Evolutionary conservation across 2,888 invertebrate species (phyloP), one percentile per base, ranked within the genome.

Genomic region (Tromatobia lineatoria): DNA sequence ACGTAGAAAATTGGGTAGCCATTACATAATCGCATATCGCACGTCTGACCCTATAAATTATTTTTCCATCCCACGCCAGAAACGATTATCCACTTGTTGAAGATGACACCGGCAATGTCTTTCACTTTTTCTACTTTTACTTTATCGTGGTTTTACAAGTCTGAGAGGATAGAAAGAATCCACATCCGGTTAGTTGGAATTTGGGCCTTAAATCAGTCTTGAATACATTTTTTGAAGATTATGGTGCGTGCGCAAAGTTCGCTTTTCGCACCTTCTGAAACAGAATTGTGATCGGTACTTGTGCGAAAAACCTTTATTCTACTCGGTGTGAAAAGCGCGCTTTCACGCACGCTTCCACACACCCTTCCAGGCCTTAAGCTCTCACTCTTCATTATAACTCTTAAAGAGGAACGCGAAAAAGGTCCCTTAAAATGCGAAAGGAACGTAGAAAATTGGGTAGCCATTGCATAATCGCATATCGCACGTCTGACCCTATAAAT

Each of bases 351-450:
- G 15, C 47, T n/a, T n/a, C n/a, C n/a, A n/a, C n/a, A n/a, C n/a
- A n/a, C n/a, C n/a, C 50, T 18, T 18, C 4, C n/a, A n/a, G 47
- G 47, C 47, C 45, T 73, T 15, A 23, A 11, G 52, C 66, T 70
- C 70, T 76, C 66, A 18, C 76, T 75, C 64, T 15, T 64, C 66
- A 67, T 76, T 67, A 76, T 54, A 45, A 23, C 25, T 20, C 29
- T n/a, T n/a, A n/a, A n/a, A n/a, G n/a, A 25, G 2, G 23, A 45
- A 29, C 71, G 47, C 15, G 76, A 23, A 42, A 76, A 70, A 34
- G 52, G 54, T 38, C 38, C 11, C 7, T 23, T 13, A 20, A 34
- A 34, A 52, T 29, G 52, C 38, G n/a, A 34, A 38, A 38, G 23
- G 7, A 29, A 29, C 20, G 70, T 54, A 18, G 54, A 54, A 52